Conservation (phyloP, 2,113 vertebrate species). For the Thomomys bottae region DNA sequence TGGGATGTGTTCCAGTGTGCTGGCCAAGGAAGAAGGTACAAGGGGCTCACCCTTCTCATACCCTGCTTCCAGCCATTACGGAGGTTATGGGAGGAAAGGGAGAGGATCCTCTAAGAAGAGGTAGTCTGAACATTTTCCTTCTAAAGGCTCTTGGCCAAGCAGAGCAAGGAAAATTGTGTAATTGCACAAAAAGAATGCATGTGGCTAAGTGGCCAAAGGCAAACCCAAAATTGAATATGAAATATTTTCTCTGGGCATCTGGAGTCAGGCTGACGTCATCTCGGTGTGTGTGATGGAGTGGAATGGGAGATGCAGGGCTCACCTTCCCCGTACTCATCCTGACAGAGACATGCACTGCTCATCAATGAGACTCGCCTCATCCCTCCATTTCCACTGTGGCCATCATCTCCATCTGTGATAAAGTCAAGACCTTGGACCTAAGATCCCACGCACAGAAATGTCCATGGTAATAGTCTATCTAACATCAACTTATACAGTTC, state of each 20-base stretch:
- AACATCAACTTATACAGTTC: background rate
- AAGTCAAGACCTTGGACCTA: background rate
- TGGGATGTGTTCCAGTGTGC: too few relatives aligned
- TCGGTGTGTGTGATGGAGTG: conserved; percentile 1
- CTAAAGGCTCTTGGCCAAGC: conserved; percentile 46
- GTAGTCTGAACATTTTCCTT: conserved; percentile 61
- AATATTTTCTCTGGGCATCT: conserved; percentile 29
- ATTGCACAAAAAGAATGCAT: conserved; percentile 58
- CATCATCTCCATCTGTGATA: too few relatives aligned
- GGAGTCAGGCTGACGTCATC: conserved; percentile 49
- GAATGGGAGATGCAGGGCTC: too few relatives aligned
- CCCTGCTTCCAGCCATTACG: too few relatives aligned
- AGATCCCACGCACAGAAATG: background rate
- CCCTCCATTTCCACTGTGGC: too few relatives aligned
- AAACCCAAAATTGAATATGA: conserved; percentile 53
- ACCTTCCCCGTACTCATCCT: too few relatives aligned
- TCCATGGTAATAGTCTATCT: background rate
- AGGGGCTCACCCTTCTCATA: too few relatives aligned
- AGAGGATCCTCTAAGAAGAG: conserved; percentile 86
- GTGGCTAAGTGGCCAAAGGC: conserved; percentile 38
- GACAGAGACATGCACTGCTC: too few relatives aligned
- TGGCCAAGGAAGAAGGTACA: too few relatives aligned
- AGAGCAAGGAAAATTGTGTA: conserved; percentile 63
- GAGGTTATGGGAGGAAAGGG: too few relatives aligned
- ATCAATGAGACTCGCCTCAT: too few relatives aligned